Evolutionary conservation across 2,113 vertebrate species (phyloP).

Genomic region (Garra rufa): DNA sequence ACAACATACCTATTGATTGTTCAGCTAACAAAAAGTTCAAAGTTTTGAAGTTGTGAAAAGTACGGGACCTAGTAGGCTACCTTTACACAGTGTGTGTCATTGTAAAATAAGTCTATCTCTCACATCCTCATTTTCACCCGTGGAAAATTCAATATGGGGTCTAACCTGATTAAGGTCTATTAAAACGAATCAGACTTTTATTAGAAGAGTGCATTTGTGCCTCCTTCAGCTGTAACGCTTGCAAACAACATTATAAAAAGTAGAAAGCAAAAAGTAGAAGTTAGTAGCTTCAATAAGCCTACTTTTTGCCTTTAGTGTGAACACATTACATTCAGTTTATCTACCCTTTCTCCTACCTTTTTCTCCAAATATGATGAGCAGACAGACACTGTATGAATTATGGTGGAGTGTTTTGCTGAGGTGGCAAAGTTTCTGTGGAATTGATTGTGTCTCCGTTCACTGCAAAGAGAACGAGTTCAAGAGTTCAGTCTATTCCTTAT

Average conservation of each 20-base stretch:
- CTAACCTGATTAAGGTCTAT: neutral
- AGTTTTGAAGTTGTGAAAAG: neutral
- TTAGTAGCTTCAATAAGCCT: neutral
- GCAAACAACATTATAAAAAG: neutral
- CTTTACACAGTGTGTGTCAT: neutral
- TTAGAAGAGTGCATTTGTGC: neutral
- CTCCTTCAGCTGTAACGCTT: neutral
- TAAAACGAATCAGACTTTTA: neutral
- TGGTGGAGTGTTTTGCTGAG: slow-evolving; percentile 11
- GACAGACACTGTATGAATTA: neutral
- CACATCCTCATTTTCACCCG: neutral
- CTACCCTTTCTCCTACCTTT: neutral
- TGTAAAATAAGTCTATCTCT: neutral
- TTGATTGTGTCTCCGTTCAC: slow-evolving; percentile 32
- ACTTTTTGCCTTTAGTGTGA: neutral
- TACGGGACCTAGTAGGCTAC: neutral
- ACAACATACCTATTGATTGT: neutral
- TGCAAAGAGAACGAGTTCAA: slow-evolving; percentile 54
- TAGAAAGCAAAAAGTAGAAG: neutral
- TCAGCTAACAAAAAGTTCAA: neutral
- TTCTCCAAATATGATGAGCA: slow-evolving; percentile 2
- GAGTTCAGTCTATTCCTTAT: slow-evolving; percentile 64
- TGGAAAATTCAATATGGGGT: neutral
- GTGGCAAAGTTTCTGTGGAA: slow-evolving; percentile 42
- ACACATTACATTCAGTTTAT: neutral